phyloP scores from a whole-genome alignment of 2,113 vertebrate species.

The Carassius auratus region DNA sequence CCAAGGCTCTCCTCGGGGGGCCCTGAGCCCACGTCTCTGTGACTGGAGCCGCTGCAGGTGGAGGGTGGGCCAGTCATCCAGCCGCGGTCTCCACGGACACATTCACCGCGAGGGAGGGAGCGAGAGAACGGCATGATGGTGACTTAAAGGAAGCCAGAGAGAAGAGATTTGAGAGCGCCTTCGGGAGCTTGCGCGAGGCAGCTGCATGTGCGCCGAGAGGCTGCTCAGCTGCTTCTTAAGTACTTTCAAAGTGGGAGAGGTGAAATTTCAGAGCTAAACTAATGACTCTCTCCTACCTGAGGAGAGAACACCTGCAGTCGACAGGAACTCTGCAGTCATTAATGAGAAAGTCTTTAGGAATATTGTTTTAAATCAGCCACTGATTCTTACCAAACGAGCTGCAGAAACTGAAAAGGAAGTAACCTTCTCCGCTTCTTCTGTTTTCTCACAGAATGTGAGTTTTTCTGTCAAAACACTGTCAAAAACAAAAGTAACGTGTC shows the following conservation, averaged over 20 bases:
- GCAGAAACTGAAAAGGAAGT: background rate
- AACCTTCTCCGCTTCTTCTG: background rate
- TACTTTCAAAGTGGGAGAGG: constrained; percentile 45
- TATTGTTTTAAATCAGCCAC: background rate
- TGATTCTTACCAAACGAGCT: background rate
- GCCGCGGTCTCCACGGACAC: constrained; percentile 58
- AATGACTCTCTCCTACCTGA: constrained; percentile 31
- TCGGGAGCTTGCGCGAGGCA: constrained; percentile 22
- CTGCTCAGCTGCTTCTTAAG: constrained; percentile 44
- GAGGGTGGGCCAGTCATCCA: constrained; percentile 58
- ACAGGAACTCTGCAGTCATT: background rate
- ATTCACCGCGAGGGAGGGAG: constrained; percentile 51
- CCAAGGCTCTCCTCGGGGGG: constrained; percentile 60
- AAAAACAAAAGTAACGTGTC: background rate
- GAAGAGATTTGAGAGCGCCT: constrained; percentile 44
- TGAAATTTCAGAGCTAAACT: constrained; percentile 34
- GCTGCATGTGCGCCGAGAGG: constrained; percentile 37
- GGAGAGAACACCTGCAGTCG: constrained; percentile 30
- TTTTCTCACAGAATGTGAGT: background rate
- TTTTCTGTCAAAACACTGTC: background rate
- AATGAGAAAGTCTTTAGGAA: constrained; percentile 1
- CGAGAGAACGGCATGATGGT: constrained; percentile 7
- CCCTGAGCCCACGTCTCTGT: constrained; percentile 29
- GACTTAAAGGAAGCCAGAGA: background rate
- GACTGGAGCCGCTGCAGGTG: constrained; percentile 60